These are phyloP conservation scores for Pristionchus entomophagus DNA, from an alignment of 2,888 invertebrate genomes.

Conservation along the genomic window DNA sequence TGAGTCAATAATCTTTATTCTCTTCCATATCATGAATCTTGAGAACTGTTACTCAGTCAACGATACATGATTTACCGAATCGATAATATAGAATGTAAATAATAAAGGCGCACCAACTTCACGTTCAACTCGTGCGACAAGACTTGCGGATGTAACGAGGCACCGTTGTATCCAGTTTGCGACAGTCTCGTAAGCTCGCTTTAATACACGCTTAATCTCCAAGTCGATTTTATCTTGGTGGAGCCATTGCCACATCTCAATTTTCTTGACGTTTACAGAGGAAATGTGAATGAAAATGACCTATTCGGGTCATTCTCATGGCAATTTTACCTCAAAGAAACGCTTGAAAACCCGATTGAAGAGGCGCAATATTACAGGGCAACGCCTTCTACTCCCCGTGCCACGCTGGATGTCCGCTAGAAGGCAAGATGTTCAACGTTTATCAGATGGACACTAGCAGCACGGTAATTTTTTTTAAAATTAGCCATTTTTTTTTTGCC, in stretches of 20 bases:
- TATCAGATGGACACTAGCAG: slow-evolving; percentile 49
- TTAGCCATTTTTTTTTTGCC: not conserved
- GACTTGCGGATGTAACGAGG: slow-evolving; percentile 75
- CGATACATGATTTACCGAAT: not conserved
- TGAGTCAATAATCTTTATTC: slow-evolving; percentile 42
- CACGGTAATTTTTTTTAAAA: slow-evolving; percentile 38
- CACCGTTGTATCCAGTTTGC: slow-evolving; percentile 76
- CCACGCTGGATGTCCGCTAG: slow-evolving; percentile 71
- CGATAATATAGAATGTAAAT: not conserved
- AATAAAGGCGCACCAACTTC: slow-evolving; percentile 48
- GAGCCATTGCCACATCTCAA: too few relatives aligned
- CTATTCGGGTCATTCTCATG: too few relatives aligned
- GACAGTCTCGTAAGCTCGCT: slow-evolving; percentile 49
- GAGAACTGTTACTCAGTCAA: too few relatives aligned
- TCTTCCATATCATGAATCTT: too few relatives aligned
- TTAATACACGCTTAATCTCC: too few relatives aligned
- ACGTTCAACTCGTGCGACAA: slow-evolving; percentile 72
- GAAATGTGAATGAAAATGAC: too few relatives aligned
- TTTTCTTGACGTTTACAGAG: too few relatives aligned
- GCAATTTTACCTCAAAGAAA: too few relatives aligned
- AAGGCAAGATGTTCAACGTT: slow-evolving; percentile 62
- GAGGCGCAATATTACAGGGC: too few relatives aligned
- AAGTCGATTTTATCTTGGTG: too few relatives aligned
- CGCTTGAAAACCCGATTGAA: too few relatives aligned
- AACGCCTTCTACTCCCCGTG: slow-evolving; percentile 77